These are phyloP conservation scores for Chaetops frenatus DNA, from an alignment of 2,113 vertebrate genomes.

Conservation along the genomic window DNA sequence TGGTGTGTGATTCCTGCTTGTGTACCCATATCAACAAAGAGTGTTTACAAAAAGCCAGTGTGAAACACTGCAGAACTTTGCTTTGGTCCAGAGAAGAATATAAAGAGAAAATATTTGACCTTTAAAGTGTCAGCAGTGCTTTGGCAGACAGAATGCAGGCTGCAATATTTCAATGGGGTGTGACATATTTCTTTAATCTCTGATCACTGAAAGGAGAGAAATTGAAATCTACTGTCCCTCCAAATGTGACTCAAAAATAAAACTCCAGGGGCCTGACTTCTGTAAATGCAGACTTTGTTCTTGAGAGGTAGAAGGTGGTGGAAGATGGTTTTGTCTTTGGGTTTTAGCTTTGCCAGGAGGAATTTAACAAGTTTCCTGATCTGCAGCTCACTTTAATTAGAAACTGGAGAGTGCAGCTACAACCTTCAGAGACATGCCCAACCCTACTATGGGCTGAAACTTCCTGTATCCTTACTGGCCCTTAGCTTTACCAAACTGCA, in stretches of 20 bases:
- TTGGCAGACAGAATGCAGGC: neutral
- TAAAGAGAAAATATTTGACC: neutral
- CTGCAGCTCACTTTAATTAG: neutral
- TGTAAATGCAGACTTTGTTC: neutral
- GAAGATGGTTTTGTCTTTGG: neutral
- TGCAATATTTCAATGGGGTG: neutral
- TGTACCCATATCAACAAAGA: neutral
- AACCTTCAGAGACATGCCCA: neutral
- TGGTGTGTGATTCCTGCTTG: neutral
- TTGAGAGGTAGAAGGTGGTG: neutral
- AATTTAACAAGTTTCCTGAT: neutral
- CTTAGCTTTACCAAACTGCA: neutral
- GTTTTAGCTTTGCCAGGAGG: neutral
- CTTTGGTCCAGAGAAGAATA: neutral
- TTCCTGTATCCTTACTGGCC: neutral
- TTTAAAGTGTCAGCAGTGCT: neutral
- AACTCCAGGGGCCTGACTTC: neutral
- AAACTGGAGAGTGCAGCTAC: neutral
- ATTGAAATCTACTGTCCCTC: neutral
- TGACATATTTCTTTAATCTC: neutral
- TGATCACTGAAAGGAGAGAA: neutral
- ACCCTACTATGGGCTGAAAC: fast-evolving
- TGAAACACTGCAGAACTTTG: neutral
- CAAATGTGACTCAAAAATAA: neutral
- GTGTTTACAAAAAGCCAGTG: neutral